Conservation (phyloP, 2,888 invertebrate species). For the Xylocampa areola region DNA sequence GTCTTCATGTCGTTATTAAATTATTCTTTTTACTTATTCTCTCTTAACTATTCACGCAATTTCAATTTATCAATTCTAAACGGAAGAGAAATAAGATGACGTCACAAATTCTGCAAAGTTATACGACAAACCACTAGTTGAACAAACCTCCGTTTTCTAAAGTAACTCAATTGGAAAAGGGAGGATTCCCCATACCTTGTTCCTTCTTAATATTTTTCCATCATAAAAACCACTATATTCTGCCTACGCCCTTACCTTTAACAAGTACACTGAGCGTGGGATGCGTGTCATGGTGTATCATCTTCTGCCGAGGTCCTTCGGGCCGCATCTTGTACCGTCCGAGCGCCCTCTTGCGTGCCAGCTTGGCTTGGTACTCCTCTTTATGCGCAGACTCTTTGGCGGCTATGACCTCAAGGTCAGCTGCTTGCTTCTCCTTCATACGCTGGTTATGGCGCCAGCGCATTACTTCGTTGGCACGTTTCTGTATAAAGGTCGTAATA, state of each 20-base stretch:
- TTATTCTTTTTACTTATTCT: too few relatives aligned
- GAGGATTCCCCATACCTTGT: too few relatives aligned
- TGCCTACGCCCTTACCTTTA: conserved; percentile 89
- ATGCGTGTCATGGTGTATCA: conserved; percentile 84
- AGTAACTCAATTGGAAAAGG: too few relatives aligned
- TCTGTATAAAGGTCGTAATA: conserved; percentile 84
- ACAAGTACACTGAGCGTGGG: conserved; percentile 91
- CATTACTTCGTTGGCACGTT: conserved; percentile 92
- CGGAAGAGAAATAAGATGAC: too few relatives aligned
- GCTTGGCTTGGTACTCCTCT: conserved; percentile 90
- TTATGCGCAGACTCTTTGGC: conserved; percentile 92
- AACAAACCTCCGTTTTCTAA: too few relatives aligned
- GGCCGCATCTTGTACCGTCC: conserved; percentile 89
- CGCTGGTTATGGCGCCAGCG: conserved; percentile 90
- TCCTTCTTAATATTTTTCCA: too few relatives aligned
- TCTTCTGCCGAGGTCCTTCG: conserved; percentile 90
- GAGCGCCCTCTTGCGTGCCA: conserved; percentile 90
- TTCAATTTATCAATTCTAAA: too few relatives aligned
- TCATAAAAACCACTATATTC: too few relatives aligned
- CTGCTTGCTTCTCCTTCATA: conserved; percentile 90
- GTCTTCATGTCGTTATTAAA: too few relatives aligned
- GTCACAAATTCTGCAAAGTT: too few relatives aligned
- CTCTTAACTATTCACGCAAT: too few relatives aligned
- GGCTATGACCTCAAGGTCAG: conserved; percentile 91
- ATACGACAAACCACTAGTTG: too few relatives aligned